phyloP scores from a whole-genome alignment of 2,888 invertebrate species.

The Andrena marginata region DNA sequence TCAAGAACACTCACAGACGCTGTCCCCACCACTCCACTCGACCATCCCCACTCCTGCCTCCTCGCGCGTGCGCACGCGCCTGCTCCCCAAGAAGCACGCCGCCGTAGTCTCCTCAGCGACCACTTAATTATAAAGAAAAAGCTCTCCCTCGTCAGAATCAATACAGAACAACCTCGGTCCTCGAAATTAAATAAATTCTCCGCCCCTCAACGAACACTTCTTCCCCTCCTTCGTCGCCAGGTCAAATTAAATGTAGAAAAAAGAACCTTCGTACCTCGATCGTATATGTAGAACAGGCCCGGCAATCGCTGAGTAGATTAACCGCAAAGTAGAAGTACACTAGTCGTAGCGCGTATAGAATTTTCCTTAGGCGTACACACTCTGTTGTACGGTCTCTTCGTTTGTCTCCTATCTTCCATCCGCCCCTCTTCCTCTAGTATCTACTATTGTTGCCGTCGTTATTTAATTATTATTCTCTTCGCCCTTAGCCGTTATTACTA shows the following conservation, averaged over 20 bases:
- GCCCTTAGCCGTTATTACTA: conserved; percentile 32
- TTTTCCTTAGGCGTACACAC: conserved; percentile 60
- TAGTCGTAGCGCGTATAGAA: conserved; percentile 56
- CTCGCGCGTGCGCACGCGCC: background rate
- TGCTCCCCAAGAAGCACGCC: background rate
- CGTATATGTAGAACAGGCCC: conserved; percentile 63
- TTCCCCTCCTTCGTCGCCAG: no score
- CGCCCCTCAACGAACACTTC: no score
- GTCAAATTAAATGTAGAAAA: background rate
- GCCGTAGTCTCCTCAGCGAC: background rate
- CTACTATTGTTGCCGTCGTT: conserved; percentile 4
- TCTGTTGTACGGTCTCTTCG: conserved; percentile 53
- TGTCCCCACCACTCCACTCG: background rate
- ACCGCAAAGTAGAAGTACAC: conserved; percentile 62
- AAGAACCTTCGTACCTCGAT: conserved; percentile 67
- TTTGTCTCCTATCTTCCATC: conserved; percentile 24
- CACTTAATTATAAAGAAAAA: background rate
- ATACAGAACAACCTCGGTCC: no score
- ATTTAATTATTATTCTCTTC: conserved; percentile 20
- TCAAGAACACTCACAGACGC: background rate
- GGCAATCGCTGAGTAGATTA: conserved; percentile 59
- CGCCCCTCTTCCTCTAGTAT: background rate
- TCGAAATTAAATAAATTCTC: no score
- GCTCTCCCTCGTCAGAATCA: no score
- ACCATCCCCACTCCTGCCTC: background rate